These are phyloP conservation scores for Dissostichus mawsoni DNA, from an alignment of 2,113 vertebrate genomes.

Conservation along the genomic window DNA sequence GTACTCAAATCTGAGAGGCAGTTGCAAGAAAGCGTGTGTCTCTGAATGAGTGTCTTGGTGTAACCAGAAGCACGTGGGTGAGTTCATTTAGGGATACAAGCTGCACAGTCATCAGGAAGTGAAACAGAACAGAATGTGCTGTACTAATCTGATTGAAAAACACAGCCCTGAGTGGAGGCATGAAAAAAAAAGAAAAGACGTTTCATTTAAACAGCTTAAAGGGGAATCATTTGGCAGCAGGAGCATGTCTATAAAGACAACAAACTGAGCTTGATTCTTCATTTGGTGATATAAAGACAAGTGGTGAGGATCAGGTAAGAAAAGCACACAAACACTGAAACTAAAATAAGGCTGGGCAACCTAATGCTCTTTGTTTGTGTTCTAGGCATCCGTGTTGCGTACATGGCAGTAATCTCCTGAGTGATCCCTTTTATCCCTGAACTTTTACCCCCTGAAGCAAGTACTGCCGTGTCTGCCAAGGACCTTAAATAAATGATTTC, in stretches of 20 bases:
- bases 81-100: slow-evolving; percentile 84
- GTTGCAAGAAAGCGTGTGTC: slow-evolving; percentile 48
- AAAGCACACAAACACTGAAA: slow-evolving; percentile 41
- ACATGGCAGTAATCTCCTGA: slow-evolving; percentile 70
- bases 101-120: slow-evolving; percentile 87
- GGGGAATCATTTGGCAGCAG: slow-evolving; percentile 57
- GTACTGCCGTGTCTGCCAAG: slow-evolving; percentile 47
- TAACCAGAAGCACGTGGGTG: slow-evolving; percentile 79
- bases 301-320: slow-evolving; percentile 16
- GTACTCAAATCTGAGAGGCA: slow-evolving; percentile 39
- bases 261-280: slow-evolving; percentile 38
- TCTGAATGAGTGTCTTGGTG: slow-evolving; percentile 71
- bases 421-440: slow-evolving; percentile 76
- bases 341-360: slow-evolving; percentile 71
- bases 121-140: slow-evolving; percentile 88
- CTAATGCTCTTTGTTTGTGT: slow-evolving; percentile 82
- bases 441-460: slow-evolving; percentile 66
- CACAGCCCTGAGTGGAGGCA: slow-evolving; percentile 78
- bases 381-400: slow-evolving; percentile 68
- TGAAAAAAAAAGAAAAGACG: slow-evolving; percentile 55
- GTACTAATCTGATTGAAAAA: slow-evolving; percentile 87
- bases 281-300: slow-evolving; percentile 38
- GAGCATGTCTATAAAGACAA: slow-evolving; percentile 38
- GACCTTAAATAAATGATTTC: slow-evolving; percentile 46
- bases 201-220: slow-evolving; percentile 75